These are phyloP conservation scores for Malaclemys terrapin DNA, from an alignment of 2,113 vertebrate genomes.

Conservation along the genomic window DNA sequence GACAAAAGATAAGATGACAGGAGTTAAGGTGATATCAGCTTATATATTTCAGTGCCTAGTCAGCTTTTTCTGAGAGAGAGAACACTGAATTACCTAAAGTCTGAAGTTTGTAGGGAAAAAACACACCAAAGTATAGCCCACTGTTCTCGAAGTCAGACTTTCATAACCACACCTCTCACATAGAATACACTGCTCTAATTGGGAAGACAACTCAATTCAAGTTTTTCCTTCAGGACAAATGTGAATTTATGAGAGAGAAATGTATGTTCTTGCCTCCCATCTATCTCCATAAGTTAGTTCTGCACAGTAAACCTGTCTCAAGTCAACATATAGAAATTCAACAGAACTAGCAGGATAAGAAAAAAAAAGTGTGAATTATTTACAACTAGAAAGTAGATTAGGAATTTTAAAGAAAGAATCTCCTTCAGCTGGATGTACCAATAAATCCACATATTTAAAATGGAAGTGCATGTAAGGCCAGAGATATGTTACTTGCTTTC, in stretches of 20 bases:
- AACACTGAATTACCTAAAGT: background rate
- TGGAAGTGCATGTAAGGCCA: background rate
- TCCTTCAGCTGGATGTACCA: background rate
- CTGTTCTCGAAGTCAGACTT: background rate
- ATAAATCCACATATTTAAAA: background rate
- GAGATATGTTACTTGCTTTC: background rate
- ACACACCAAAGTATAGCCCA: background rate
- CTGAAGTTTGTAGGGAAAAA: background rate
- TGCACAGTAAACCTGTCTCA: background rate
- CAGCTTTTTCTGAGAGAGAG: background rate
- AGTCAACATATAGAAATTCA: conserved; percentile 11
- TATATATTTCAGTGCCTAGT: background rate
- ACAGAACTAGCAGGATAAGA: background rate
- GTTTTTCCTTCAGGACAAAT: background rate
- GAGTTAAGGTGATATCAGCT: background rate
- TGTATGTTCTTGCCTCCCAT: background rate
- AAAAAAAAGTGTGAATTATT: background rate
- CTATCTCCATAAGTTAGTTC: background rate
- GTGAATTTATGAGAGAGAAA: background rate
- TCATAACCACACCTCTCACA: background rate
- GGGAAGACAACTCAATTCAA: background rate
- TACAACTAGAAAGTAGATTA: background rate
- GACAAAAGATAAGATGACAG: background rate
- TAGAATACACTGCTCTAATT: background rate
- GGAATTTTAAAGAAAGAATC: background rate